Base-by-base conservation (phyloP, 1,140 invertebrate genomes). In the Pararge aegeria region DNA sequence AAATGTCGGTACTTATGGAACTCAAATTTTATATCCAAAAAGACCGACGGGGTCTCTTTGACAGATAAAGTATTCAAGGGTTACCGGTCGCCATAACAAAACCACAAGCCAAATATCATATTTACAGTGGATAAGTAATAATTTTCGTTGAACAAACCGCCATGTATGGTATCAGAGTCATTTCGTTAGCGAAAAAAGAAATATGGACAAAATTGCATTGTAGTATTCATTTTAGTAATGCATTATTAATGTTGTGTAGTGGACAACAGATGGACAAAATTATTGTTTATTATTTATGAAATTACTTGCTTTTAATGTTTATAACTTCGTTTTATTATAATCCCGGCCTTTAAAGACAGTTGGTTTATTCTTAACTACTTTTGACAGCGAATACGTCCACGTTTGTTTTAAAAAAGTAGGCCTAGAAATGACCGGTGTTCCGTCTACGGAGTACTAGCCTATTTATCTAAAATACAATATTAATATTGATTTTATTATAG, bases 101-200 rank as follows among this genome's bases (percentile, higher is more conserved):
- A 48, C 54, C 54, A 37, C 54, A 49, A 15, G 44, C 54, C 13
- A 56, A 56, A 56, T 56, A 56, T 48, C 27, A 48, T 56, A 34
- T 56, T 56, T 56, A 48, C 15, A 16, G 27, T 16, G 27, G 16
- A 51, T 13, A 29, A 34, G 49, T n/a, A 30, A 29, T 48, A 56
- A 56, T 56, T 56, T 56, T 18, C 6, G 38, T 15, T 42, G 38
- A 42, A 13, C 38, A 42, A 38, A 38, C 13, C 16, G 5, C 38
- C 38, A 6, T 1, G 38, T 42, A 42, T 16, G 38, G 38, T 16
- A 7, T 42, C 5, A 0, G 5, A 42, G 13, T 18, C 13, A 42
- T 42, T 42, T 42, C 13, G 18, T 42, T 18, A 10, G 12, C 7
- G 16, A 18, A 42, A 16, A 42, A 42, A 18, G 38, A 34, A 34